Evolutionary conservation across 2,888 invertebrate genomes (phyloP), one percentile per base, ranked within the genome.

Genomic region (Vannuccia rotundouncinata): DNA sequence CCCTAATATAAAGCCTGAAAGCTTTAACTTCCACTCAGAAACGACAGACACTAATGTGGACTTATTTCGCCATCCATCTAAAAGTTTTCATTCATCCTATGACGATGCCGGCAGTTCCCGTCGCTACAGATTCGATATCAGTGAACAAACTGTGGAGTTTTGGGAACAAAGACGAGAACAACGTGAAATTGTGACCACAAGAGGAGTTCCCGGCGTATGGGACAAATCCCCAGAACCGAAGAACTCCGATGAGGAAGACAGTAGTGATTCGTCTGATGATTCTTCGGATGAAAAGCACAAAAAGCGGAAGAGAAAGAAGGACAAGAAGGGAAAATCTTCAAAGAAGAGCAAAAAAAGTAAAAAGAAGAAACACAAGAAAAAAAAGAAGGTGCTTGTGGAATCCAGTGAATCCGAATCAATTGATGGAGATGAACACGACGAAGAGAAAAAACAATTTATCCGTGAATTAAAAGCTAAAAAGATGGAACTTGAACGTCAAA

Each of bases 331-430:
- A n/a, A 85, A 84, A 81, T 82, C 83, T 79, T 75, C 82, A 82
- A 83, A 82, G 77, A 84, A 84, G 83, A 84, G 83, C 79, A 85
- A 83, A 81, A 78, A n/a, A 79, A 83, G 73, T 75, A 78, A 66
- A 90, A 88, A n/a, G 90, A 91, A 82, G 90, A 91, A 29, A 89
- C 89, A 59, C n/a, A 77, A 1, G 1, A 59, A 66, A 27, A 13
- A 66, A 77, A 75, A 29, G 27, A 75, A 30, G 29, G 75, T 27
- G 75, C 22, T 22, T 25, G 29, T 30, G n/a, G 29, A 30, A 30
- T 22, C 25, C 75, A 22, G 0, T 22, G 81, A 82, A 13, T n/a
- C 79, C 0, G 95, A 95, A 87, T 94, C 93, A 88, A 95, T 94
- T 0, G 82, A 80, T 5, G 83, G 28, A 0, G 78, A 79, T 29